Evolutionary conservation across 2,888 invertebrate genomes (phyloP), one percentile per base, ranked within the genome.

Genomic region (Leptinotarsa rubiginosa): DNA sequence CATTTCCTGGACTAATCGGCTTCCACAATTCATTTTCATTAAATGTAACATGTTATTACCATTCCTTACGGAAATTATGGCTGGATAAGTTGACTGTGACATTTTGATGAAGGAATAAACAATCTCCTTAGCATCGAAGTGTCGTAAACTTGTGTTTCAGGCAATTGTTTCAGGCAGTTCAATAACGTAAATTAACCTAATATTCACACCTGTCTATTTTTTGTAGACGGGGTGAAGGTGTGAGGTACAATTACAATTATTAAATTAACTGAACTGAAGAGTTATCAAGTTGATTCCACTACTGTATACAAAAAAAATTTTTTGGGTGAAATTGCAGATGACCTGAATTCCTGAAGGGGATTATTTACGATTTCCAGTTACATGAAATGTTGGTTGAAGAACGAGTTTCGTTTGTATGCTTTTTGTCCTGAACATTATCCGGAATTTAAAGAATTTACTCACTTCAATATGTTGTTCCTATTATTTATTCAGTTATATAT

Each of bases 31-130:
- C 15, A 56, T 56, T 56, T 56, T 56, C 56, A 56, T 56, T 56
- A 56, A 56, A 56, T 56, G 15, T 22, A 56, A 56, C 56, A 13
- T 56, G 56, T 56, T 56, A 56, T 56, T 56, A 56, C 56, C 22
- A 56, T 56, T 56, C 22, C 22, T 10, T 56, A 22, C 56, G 20
- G 20, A 56, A 56, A 56, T 56, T 56, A 56, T 56, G 22, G 56
- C 56, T 56, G 56, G 5, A 5, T 56, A 22, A 56, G 56, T 56
- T 56, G 56, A 22, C 56, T 56, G 22, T 12, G 56, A 56, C 56
- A 25, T 25, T 56, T 56, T 56, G 52, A 56, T 56, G 56, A 13
- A 56, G 56, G 4, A 56, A 56, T 25, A 56, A 56, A 56, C 22
- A 22, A 15, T 56, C 56, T 56, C 56, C 20, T 56, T 56, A 56